These are phyloP conservation scores for Trichonephila clavata DNA, from an alignment of 1,140 invertebrate genomes.

Conservation along the genomic window DNA sequence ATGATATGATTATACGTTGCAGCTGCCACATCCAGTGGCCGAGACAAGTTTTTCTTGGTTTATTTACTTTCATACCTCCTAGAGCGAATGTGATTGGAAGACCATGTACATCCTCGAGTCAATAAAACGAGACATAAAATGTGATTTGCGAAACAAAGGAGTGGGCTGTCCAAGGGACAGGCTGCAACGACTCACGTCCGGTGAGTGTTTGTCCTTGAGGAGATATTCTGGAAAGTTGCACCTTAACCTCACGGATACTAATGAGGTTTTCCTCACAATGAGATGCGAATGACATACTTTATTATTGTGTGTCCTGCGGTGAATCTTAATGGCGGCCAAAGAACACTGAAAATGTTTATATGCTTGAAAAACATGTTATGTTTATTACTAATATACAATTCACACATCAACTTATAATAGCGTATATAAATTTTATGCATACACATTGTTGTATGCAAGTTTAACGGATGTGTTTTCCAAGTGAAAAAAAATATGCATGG, in stretches of 20 bases:
- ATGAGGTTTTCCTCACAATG: constrained; percentile 19
- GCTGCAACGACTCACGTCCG: not conserved
- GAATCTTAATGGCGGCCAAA: not conserved
- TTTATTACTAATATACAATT: not conserved
- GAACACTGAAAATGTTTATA: not conserved
- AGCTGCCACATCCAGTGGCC: constrained; percentile 39
- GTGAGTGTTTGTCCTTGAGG: constrained; percentile 8
- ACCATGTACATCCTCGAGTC: constrained; percentile 27
- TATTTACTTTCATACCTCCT: constrained; percentile 26
- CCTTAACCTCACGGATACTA: constrained; percentile 24
- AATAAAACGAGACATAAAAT: constrained; percentile 70
- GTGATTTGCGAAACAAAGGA: constrained; percentile 70
- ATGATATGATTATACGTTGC: constrained; percentile 55
- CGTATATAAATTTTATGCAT: no score
- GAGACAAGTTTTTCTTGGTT: constrained; percentile 36
- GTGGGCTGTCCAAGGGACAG: constrained; percentile 33
- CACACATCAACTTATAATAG: no score
- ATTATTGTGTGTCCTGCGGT: not conserved
- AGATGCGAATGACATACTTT: not conserved
- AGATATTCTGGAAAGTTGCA: not conserved
- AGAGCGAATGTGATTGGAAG: constrained; percentile 61
- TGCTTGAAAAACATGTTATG: not conserved
- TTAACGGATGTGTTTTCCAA: no score
- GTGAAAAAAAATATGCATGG: no score
- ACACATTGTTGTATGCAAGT: no score